These are phyloP conservation scores for Halocaridina rubra DNA, from an alignment of 2,888 invertebrate species.

Conservation along the genomic window DNA sequence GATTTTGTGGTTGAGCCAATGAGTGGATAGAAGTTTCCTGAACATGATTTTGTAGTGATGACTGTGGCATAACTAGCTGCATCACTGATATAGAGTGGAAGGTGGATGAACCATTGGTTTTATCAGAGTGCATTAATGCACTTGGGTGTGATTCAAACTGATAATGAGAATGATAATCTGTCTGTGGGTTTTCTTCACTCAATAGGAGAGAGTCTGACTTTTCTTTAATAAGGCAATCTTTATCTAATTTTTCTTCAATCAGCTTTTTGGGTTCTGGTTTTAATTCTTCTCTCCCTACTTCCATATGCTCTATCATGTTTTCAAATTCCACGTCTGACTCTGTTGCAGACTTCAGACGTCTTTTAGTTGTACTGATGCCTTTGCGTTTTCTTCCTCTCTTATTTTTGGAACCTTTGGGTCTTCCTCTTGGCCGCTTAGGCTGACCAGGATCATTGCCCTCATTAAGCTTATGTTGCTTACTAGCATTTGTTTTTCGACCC, in stretches of 20 bases:
- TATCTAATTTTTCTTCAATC: background rate
- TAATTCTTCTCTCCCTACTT: slow-evolving; percentile 13
- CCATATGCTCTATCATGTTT: slow-evolving; percentile 31
- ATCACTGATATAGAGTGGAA: slow-evolving; percentile 29
- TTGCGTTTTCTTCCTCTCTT: slow-evolving; percentile 41
- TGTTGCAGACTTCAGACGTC: slow-evolving; percentile 67
- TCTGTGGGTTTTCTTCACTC: background rate
- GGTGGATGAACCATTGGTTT: background rate
- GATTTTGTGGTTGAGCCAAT: background rate
- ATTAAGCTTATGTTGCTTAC: background rate
- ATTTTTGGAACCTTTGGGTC: slow-evolving; percentile 58
- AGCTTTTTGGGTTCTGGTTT: background rate
- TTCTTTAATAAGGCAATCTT: background rate
- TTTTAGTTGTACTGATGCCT: background rate
- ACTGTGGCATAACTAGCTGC: slow-evolving; percentile 41
- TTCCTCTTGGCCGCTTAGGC: slow-evolving; percentile 43
- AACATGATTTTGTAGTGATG: slow-evolving; percentile 1
- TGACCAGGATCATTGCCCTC: slow-evolving; percentile 22
- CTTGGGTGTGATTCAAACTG: background rate
- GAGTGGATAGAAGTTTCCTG: slow-evolving; percentile 21
- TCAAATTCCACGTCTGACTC: slow-evolving; percentile 69
- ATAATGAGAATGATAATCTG: slow-evolving; percentile 9
- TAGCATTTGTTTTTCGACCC: slow-evolving; percentile 36
- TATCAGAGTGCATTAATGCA: background rate
- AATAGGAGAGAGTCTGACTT: background rate